Conservation (phyloP, 1,140 invertebrate genomes). For the Hormaphis cornu region DNA sequence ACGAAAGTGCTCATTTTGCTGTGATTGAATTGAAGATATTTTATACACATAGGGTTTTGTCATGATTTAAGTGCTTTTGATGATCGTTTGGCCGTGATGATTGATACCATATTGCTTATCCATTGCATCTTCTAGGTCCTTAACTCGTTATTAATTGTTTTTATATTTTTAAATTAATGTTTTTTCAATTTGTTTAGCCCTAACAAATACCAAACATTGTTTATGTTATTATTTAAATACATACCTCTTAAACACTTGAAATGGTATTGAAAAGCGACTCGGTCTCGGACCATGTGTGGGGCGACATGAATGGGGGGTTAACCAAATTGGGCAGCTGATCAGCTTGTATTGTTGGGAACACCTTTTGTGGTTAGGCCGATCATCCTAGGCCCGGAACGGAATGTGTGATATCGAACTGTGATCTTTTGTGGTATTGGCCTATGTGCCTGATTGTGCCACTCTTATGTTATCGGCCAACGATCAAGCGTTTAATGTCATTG, state of each 20-base stretch:
- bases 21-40: slow-evolving; percentile 15
- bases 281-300: slow-evolving; percentile 31
- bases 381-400: slow-evolving; percentile 30
- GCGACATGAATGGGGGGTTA: slow-evolving; percentile 31
- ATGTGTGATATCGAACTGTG: slow-evolving; percentile 31
- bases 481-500: slow-evolving; percentile 32
- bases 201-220: slow-evolving; percentile 31
- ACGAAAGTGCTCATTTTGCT: slow-evolving; percentile 6
- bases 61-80: slow-evolving; percentile 29
- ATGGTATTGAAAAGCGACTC: slow-evolving; percentile 32
- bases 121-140: slow-evolving; percentile 14
- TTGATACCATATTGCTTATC: slow-evolving; percentile 12
- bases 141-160: slow-evolving; percentile 20
- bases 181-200: slow-evolving; percentile 7
- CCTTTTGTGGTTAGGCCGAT: slow-evolving; percentile 31
- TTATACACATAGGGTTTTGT: slow-evolving; percentile 7
- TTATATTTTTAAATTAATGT: slow-evolving; percentile 4
- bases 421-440: slow-evolving; percentile 26
- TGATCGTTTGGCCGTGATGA: slow-evolving; percentile 23
- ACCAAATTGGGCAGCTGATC: slow-evolving; percentile 31
- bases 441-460: slow-evolving; percentile 26
- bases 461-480: slow-evolving; percentile 31
- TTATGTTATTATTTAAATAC: slow-evolving; percentile 31
- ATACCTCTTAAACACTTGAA: slow-evolving; percentile 31
- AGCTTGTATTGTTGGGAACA: slow-evolving; percentile 29